phyloP scores from a whole-genome alignment of 2,888 invertebrate genomes.

The Eudasyphora cyanicolor region DNA sequence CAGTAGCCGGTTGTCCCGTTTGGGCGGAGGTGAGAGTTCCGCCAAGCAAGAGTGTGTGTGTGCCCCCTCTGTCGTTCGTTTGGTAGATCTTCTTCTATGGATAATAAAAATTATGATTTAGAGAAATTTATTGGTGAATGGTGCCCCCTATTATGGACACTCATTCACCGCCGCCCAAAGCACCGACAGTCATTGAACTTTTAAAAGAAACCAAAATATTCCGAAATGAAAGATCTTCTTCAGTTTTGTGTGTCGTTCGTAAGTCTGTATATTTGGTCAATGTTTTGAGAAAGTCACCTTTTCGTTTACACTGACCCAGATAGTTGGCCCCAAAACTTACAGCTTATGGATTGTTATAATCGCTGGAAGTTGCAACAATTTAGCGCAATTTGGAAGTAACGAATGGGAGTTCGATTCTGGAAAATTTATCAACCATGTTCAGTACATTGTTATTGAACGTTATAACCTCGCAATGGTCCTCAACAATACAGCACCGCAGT shows the following conservation, averaged over 20 bases:
- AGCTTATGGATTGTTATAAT: slow-evolving; percentile 28
- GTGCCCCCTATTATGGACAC: slow-evolving; percentile 41
- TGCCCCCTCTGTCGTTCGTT: not conserved
- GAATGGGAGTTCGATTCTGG: too few relatives aligned
- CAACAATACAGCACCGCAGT: too few relatives aligned
- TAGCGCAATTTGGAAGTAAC: too few relatives aligned
- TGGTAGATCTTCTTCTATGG: slow-evolving; percentile 52
- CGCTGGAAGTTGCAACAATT: not conserved
- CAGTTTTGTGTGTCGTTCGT: not conserved
- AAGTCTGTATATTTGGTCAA: slow-evolving; percentile 47
- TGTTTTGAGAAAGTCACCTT: slow-evolving; percentile 52
- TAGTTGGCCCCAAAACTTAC: not conserved
- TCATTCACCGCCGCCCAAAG: slow-evolving; percentile 15
- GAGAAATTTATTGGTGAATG: slow-evolving; percentile 58
- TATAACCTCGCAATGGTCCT: too few relatives aligned
- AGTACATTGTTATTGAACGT: too few relatives aligned
- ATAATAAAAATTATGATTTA: slow-evolving; percentile 56
- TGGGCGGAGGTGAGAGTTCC: slow-evolving; percentile 56
- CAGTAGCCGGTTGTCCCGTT: not conserved
- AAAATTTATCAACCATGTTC: too few relatives aligned
- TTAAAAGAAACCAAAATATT: not conserved
- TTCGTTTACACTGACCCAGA: slow-evolving; percentile 27
- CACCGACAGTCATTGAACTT: slow-evolving; percentile 36
- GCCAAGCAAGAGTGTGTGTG: not conserved
- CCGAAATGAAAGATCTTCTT: slow-evolving; percentile 1